phyloP scores from a whole-genome alignment of 1,140 invertebrate genomes.

The Lepidurus arcticus region DNA sequence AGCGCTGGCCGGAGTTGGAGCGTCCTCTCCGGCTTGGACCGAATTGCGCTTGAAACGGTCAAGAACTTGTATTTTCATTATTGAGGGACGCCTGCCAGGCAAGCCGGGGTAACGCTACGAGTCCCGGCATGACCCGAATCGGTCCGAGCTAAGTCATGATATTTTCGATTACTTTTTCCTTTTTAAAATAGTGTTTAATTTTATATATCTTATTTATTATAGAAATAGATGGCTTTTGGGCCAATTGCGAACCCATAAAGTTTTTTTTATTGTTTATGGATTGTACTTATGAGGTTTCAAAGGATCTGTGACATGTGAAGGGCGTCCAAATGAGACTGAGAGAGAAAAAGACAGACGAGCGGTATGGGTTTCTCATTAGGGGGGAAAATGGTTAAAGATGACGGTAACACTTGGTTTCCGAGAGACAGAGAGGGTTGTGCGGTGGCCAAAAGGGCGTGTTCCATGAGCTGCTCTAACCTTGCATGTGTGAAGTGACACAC shows the following conservation, averaged over 20 bases:
- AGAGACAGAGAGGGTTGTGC: not conserved
- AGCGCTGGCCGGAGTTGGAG: too few species aligned
- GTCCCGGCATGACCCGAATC: not conserved
- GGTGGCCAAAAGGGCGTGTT: not conserved
- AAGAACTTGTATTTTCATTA: not conserved
- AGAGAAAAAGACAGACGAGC: not conserved
- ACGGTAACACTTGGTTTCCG: slow-evolving; percentile 17
- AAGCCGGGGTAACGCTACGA: not conserved
- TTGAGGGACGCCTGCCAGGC: not conserved
- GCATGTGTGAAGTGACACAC: slow-evolving; percentile 7
- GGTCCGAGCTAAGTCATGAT: not conserved
- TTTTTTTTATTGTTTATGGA: not conserved
- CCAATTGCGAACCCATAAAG: not conserved
- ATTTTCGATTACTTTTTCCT: not conserved
- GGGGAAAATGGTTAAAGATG: not conserved
- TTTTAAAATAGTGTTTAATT: not conserved
- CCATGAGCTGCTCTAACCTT: not conserved
- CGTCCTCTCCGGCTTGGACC: too few species aligned
- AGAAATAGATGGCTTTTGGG: not conserved
- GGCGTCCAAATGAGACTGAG: too few species aligned
- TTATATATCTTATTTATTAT: not conserved
- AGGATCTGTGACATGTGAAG: too few species aligned
- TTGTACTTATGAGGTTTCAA: not conserved
- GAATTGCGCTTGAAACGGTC: too few species aligned
- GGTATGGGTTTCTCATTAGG: slow-evolving; percentile 14